Evolutionary conservation across 2,113 vertebrate genomes (phyloP).

Genomic region (Apteryx mantelli): DNA sequence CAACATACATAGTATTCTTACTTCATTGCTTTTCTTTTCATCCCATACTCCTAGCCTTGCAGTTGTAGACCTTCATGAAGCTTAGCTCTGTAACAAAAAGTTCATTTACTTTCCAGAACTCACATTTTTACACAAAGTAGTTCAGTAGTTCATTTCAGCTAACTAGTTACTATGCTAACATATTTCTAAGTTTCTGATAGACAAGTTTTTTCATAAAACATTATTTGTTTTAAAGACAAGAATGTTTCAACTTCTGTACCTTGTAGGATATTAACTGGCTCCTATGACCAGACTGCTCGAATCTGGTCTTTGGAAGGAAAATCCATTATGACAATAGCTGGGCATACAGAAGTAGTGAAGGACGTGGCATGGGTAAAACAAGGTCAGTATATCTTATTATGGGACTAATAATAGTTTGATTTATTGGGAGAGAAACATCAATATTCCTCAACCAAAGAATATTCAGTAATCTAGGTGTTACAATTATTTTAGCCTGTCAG

Average conservation of each 20-base stretch:
- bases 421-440: not conserved
- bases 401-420: not conserved
- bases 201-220: not conserved
- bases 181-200: not conserved
- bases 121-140: not conserved
- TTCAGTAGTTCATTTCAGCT: not conserved
- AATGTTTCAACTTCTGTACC: slow-evolving; percentile 19
- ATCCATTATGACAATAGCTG: slow-evolving; percentile 85
- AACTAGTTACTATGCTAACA: not conserved
- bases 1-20: not conserved
- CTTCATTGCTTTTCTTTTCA: not conserved
- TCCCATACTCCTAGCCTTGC: not conserved
- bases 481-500: not conserved
- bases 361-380: slow-evolving; percentile 95
- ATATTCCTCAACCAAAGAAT: not conserved
- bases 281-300: slow-evolving; percentile 92
- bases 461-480: not conserved
- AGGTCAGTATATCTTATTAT: slow-evolving; percentile 76
- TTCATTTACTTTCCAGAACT: not conserved
- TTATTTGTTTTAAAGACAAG: not conserved
- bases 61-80: not conserved
- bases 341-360: slow-evolving; percentile 95
- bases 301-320: slow-evolving; percentile 97
- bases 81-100: not conserved
- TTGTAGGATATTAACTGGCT: slow-evolving; percentile 93